Evolutionary conservation across 2,113 vertebrate species (phyloP), one percentile per base, ranked within the genome.

Genomic region (Argyrosomus japonicus): DNA sequence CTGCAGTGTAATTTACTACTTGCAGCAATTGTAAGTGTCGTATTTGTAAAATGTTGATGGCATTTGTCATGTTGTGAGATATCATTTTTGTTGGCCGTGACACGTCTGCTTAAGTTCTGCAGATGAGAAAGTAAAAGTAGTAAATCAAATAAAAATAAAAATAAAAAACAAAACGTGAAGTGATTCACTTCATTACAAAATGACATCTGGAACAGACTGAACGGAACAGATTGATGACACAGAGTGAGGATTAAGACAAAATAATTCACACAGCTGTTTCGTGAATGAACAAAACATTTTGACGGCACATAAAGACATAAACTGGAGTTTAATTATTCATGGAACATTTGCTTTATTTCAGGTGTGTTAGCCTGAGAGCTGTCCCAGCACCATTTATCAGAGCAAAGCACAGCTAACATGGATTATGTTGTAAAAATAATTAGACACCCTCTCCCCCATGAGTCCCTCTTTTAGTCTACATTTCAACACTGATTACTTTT

Each of bases 341-440:
- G 5, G 56, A 77, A 63, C 67, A 74, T 74, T 64, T 81, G 77
- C 32, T 81, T 84, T 76, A 53, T 21, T 23, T 32, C 65, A 21
- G 29, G 27, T 40, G 2, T 71, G 65, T 53, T 57, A 4, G 14
- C 53, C 63, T 47, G 45, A 36, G 50, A 73, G 36, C 36, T 40
- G 36, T 40, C 7, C 36, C 36, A 7, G 36, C 36, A 36, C 36
- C 36, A 36, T 36, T 36, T 8, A 8, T 8, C 36, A 40, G 32
- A 36, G 36, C 7, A 6, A 8, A 40, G 9, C 36, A 40, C 36
- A 40, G 36, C 36, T 40, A 40, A 40, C 36, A 8, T 40, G 36
- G 43, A 53, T 83, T 63, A 13, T 21, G 3, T 83, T 75, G 32
- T 60, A 61, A 53, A 75, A 65, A 70, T 65, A 79, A 82, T 81